These are phyloP conservation scores for Panthera tigris DNA, from an alignment of 2,113 vertebrate genomes.

Conservation along the genomic window DNA sequence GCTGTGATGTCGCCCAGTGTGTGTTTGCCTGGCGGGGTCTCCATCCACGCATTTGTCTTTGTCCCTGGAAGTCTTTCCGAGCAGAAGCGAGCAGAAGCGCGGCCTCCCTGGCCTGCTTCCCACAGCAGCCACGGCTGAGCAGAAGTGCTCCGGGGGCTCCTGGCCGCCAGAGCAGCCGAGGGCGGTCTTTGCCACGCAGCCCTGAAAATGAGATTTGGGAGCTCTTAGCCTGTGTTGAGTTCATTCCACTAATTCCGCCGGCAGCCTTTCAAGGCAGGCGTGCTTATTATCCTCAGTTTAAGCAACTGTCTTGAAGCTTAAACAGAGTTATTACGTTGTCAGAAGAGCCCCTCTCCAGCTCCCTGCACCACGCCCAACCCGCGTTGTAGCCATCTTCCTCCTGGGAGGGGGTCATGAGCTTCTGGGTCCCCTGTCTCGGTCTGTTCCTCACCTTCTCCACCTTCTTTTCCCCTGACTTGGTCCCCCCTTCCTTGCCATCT, in stretches of 20 bases:
- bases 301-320: background rate
- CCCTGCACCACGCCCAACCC: too few species aligned
- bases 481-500: background rate
- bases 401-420: background rate
- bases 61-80: background rate
- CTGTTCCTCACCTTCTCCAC: background rate
- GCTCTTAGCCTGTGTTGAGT: background rate
- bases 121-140: background rate
- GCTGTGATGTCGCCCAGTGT: background rate
- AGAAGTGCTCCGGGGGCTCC: background rate
- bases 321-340: background rate
- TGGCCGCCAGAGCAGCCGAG: background rate
- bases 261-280: background rate
- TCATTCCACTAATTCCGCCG: background rate
- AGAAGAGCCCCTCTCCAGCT: background rate
- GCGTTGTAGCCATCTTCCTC: background rate
- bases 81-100: fast-evolving
- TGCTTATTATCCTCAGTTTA: background rate
- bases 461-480: too few species aligned
- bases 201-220: background rate
- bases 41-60: background rate
- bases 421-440: background rate
- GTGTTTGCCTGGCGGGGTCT: background rate
- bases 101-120: background rate
- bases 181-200: background rate